These are phyloP conservation scores for Callipepla californica DNA, from an alignment of 2,113 vertebrate genomes.

Conservation along the genomic window DNA sequence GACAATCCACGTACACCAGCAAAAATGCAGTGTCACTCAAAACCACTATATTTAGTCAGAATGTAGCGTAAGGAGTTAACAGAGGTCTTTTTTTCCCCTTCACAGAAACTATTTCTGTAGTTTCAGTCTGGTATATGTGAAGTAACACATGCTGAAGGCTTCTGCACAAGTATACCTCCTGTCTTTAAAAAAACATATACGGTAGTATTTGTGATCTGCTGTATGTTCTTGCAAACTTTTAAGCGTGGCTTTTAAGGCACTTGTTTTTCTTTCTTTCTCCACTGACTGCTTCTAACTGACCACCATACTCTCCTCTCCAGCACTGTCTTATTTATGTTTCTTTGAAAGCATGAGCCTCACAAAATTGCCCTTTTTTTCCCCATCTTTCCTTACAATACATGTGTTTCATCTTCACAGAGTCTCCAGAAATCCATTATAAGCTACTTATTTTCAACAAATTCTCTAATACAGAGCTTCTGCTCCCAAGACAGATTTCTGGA, in stretches of 20 bases:
- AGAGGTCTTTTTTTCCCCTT: background rate
- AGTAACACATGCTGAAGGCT: constrained; percentile 32
- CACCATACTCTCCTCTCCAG: background rate
- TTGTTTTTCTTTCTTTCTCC: background rate
- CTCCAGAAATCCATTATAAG: constrained; percentile 57
- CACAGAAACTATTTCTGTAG: constrained; percentile 27
- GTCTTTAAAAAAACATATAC: background rate
- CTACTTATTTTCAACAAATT: constrained; percentile 73
- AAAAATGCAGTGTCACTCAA: constrained; percentile 27
- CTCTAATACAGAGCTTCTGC: constrained; percentile 24
- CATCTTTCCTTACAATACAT: constrained; percentile 40
- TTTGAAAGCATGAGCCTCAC: background rate
- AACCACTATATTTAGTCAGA: constrained; percentile 13
- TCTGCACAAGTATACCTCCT: background rate
- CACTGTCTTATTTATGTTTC: background rate
- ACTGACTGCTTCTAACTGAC: background rate
- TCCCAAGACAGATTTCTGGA: constrained; percentile 65
- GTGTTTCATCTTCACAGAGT: constrained; percentile 22
- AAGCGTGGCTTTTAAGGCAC: too few relatives aligned
- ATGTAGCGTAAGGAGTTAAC: constrained; percentile 14
- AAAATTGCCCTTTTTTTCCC: background rate
- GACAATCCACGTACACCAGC: background rate
- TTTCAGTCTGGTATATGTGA: constrained; percentile 29
- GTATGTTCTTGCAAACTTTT: background rate
- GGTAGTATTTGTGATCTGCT: constrained; percentile 12